Evolutionary conservation across 2,888 invertebrate species (phyloP), one percentile per base, ranked within the genome.

Genomic region (Catocala nupta): DNA sequence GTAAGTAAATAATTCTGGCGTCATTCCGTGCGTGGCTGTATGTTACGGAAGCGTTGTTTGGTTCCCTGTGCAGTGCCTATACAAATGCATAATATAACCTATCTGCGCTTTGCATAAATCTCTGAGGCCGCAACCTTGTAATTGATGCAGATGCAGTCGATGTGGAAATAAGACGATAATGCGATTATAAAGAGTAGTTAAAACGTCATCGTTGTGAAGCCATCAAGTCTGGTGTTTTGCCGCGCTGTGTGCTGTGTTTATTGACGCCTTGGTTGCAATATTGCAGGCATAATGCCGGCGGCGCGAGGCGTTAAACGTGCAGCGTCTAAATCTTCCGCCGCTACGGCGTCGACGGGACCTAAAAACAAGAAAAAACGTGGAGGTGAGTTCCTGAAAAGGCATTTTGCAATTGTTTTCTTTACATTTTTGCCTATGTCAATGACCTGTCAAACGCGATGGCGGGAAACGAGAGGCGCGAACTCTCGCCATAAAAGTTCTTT

Each of bases 71-170:
- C 86, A 90, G 88, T 89, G 88, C 81, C 80, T 93, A 91, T 91
- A 93, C 85, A 91, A 92, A 92, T 88, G 91, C 92, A 90, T 92
- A 91, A 90, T 92, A 92, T 94, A 93, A 93, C 93, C 94, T 93
- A 90, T 89, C 83, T 88, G 82, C 86, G 87, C 83, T 89, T 87
- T 83, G 87, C 90, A 89, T 90, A 90, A 91, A 91, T 90, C 89
- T 89, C 84, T 87, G 87, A 87, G 84, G 88, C 83, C 83, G 80
- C 87, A 90, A 86, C 91, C 89, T 92, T 90, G 89, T 88, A 85
- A 88, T 87, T 89, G 87, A 85, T 89, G 87, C 87, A 89, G 84
- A 84, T 84, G 83, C 84, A 85, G 81, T 78, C 79, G 74, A 85
- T 85, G 85, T 87, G 82, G 83, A 86, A 83, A 82, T 84, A 82